phyloP scores from a whole-genome alignment of 1,140 invertebrate genomes.

The Parasteatoda tepidariorum region DNA sequence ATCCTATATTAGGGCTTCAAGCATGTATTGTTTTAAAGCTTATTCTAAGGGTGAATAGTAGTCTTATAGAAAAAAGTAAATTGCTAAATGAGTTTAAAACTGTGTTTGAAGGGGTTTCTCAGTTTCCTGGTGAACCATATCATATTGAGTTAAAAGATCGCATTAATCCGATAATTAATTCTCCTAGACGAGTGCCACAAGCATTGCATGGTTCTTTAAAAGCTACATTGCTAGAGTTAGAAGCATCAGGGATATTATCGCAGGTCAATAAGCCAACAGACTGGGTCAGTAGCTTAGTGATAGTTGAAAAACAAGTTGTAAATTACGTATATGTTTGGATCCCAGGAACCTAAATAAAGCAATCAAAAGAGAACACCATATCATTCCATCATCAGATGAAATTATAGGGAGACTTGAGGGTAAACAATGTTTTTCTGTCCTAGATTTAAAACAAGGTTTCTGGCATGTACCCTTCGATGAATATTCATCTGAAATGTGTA shows the following conservation, averaged over 20 bases:
- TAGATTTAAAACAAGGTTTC: conserved; percentile 27
- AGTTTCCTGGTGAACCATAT: conserved; percentile 25
- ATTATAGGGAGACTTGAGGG: conserved; percentile 12
- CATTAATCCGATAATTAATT: conserved; percentile 17
- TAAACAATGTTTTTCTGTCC: conserved; percentile 1
- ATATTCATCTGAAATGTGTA: conserved; percentile 10
- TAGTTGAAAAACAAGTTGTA: conserved; percentile 60
- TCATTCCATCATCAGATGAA: conserved; percentile 25
- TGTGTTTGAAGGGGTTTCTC: conserved; percentile 3
- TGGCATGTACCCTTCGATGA: conserved; percentile 14
- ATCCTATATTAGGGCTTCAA: not conserved
- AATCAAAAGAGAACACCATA: conserved; percentile 56
- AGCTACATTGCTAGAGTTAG: conserved; percentile 61
- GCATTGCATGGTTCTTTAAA: conserved; percentile 42
- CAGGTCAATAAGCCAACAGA: conserved; percentile 65
- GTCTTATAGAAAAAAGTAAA: not conserved
- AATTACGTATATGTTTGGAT: conserved; percentile 62
- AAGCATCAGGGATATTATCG: conserved; percentile 63
- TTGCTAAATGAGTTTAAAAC: not conserved
- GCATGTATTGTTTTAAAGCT: not conserved
- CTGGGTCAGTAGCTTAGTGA: conserved; percentile 62
- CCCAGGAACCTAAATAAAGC: conserved; percentile 65
- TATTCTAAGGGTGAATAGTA: not conserved
- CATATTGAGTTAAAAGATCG: conserved; percentile 34
- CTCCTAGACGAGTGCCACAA: conserved; percentile 47